Percentiles rank a stretch among this genome's conserved stretches.
Conservation (phyloP, 2,797 vertebrate species). For the Margarornis squamiger region DNA sequence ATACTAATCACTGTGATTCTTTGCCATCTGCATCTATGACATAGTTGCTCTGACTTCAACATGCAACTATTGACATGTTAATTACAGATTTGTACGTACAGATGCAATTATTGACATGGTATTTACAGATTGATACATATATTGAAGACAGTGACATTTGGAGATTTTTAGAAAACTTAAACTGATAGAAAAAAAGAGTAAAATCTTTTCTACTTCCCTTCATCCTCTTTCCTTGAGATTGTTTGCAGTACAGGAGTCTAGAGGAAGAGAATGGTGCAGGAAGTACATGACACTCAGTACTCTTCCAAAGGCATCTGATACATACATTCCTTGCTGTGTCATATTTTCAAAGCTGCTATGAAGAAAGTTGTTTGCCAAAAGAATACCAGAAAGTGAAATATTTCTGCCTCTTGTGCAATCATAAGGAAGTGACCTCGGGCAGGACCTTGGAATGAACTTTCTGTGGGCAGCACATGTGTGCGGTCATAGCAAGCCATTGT, state of each 20-base stretch:
- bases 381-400: constrained; percentile 39
- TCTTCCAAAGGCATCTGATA: background rate
- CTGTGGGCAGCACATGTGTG: constrained; percentile 3
- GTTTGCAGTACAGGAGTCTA: background rate
- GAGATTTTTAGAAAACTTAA: background rate
- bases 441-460: constrained; percentile 39
- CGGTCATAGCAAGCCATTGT: background rate
- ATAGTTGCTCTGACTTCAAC: background rate
- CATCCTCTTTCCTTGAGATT: background rate
- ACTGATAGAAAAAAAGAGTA: background rate
- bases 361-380: constrained; percentile 13
- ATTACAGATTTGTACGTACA: background rate
- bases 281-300: background rate
- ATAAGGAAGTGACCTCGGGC: constrained; percentile 7
- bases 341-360: constrained; percentile 10
- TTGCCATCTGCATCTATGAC: background rate
- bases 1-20: background rate
- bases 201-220: background rate
- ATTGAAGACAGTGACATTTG: background rate
- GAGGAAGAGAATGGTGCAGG: background rate
- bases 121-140: background rate
- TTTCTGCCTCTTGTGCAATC: constrained; percentile 48
- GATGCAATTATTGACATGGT: background rate
- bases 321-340: background rate
- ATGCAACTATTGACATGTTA: background rate